Percentiles rank a stretch among this genome's conserved stretches.
Evolutionary conservation across 1,140 invertebrate species (phyloP).

Genomic region (Rhyacophila brunnea): DNA sequence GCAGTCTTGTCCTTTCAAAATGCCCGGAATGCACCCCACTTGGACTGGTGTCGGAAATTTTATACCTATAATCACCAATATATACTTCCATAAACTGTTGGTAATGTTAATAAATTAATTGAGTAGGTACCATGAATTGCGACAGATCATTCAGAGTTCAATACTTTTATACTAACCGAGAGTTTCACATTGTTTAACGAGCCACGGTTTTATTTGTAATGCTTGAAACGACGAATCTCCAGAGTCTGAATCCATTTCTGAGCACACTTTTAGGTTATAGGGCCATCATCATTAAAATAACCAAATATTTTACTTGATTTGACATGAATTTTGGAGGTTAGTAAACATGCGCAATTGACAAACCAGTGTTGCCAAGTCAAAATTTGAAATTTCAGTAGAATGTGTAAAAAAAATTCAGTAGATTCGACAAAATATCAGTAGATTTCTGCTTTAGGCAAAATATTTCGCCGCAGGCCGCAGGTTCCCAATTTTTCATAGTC

Average conservation of each 20-base stretch:
- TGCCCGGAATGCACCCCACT: constrained; percentile 75
- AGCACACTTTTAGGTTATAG: not conserved
- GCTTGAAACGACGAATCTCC: constrained; percentile 37
- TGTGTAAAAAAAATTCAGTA: too few species aligned
- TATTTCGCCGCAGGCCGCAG: too few species aligned
- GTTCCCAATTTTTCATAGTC: too few species aligned
- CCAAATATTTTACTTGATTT: not conserved
- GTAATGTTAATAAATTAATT: constrained; percentile 7
- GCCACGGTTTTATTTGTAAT: constrained; percentile 49
- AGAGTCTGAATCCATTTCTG: constrained; percentile 10
- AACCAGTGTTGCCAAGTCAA: not conserved
- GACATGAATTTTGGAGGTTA: not conserved
- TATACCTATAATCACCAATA: constrained; percentile 67
- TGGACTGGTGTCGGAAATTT: constrained; percentile 84
- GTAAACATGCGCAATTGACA: not conserved
- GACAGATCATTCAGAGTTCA: not conserved
- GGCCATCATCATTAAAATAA: not conserved
- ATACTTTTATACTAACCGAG: constrained; percentile 40
- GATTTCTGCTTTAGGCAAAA: too few species aligned
- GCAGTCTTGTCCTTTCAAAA: constrained; percentile 81
- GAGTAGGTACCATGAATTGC: not conserved
- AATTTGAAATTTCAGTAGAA: too few species aligned
- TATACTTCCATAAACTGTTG: too few species aligned
- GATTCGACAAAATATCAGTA: too few species aligned
- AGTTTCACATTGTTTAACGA: constrained; percentile 47